A percentile compares a stretch with the other conserved stretches of the same genome.
Evolutionary conservation across 1,140 invertebrate species (phyloP).

Genomic region (Caerostris extrusa): DNA sequence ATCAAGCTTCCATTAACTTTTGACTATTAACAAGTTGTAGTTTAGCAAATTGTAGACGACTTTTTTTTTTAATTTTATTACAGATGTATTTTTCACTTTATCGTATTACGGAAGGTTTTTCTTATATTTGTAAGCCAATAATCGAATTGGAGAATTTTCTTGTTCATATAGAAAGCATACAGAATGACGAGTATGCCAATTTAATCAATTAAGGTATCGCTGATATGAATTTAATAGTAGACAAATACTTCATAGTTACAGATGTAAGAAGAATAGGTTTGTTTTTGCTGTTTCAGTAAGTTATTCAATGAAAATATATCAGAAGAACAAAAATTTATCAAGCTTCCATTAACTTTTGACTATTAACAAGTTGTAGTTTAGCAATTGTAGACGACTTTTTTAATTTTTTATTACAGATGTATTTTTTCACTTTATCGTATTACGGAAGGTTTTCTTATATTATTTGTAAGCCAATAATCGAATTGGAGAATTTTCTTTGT

Average conservation of each 20-base stretch:
- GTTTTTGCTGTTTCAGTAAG: too few species aligned
- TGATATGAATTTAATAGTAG: too few species aligned
- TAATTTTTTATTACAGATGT: not conserved
- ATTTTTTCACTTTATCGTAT: constrained; percentile 5
- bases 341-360: too few species aligned
- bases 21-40: constrained; percentile 54
- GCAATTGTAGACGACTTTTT: not conserved
- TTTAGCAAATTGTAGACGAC: not conserved
- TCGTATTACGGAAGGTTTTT: not conserved
- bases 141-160: not conserved
- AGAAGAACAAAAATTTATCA: too few species aligned
- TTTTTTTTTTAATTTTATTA: not conserved
- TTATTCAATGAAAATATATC: too few species aligned
- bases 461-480: constrained; percentile 13
- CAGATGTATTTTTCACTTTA: not conserved
- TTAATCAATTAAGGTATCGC: not conserved
- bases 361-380: constrained; percentile 49
- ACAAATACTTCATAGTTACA: too few species aligned
- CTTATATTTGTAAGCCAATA: not conserved
- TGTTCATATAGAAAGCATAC: not conserved
- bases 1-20: too few species aligned
- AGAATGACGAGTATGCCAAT: not conserved
- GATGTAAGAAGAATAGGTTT: too few species aligned
- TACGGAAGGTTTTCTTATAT: not conserved
- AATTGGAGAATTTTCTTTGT: not conserved